Base-by-base conservation (phyloP, 2,113 vertebrate species). In the Megaleporinus macrocephalus region DNA sequence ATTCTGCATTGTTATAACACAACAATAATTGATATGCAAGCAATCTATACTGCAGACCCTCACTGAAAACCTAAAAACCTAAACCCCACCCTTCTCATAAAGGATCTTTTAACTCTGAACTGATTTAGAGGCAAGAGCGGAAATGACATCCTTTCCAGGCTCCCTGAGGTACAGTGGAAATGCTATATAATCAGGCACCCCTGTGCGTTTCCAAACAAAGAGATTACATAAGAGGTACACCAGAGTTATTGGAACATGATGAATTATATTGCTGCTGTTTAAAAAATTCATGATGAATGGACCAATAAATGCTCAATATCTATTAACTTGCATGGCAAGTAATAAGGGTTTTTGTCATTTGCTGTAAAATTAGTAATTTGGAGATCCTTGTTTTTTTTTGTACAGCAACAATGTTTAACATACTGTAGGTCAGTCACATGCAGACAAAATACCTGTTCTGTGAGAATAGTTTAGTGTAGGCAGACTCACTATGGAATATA, bases 61-160 rank as follows among this genome's bases (percentile, higher is more conserved):
- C n/a, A n/a, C n/a, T n/a, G n/a, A n/a, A n/a, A n/a, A n/a, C n/a
- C n/a, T n/a, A n/a, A n/a, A n/a, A n/a, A n/a, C 41, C 41, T 10
- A 9, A 44, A 9, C 1, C 61, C 20, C 59, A 4, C 15, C 16
- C 20, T 18, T 10, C 27, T 27, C n/a, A 27, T 41, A 63, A 55
- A 44, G 49, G 41, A 53, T 49, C 36, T 30, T 49, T 20, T 16
- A 26, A 22, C 53, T 66, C 33, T 74, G 29, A 10, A 47, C 30
- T 65, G 51, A 55, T 57, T 62, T 73, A 13, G 47, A 29, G 65
- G 13, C 73, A 73, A 51, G 61, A 24, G n/a, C 68, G 76, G 75
- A 84, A 84, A 78, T 84, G 24, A 76, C 79, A 13, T 27, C 4
- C 36, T 79, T 78, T 83, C 82, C 69, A 68, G 29, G 33, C 53